Conservation (phyloP, 2,888 invertebrate genomes). For the Tupiocoris notatus region DNA sequence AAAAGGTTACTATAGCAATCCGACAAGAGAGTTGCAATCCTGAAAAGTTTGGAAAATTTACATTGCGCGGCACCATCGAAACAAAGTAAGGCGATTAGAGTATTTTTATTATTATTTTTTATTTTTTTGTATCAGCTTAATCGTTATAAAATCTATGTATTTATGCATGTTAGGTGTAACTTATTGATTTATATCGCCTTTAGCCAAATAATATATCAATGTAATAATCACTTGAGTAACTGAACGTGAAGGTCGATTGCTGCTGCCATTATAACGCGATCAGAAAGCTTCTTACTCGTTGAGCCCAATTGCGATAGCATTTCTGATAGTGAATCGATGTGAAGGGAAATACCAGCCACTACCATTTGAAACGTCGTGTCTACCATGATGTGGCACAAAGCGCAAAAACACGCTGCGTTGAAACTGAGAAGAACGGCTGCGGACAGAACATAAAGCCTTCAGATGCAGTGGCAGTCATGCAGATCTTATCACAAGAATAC, state of each 20-base stretch:
- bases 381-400: conserved; percentile 24
- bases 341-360: conserved; percentile 9
- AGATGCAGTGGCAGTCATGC: too few species aligned
- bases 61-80: too few species aligned
- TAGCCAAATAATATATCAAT: too few species aligned
- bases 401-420: conserved; percentile 12
- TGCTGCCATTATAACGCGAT: not conserved
- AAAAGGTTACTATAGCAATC: conserved; percentile 31
- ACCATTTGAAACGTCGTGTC: conserved; percentile 22
- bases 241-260: conserved; percentile 11
- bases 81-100: too few species aligned
- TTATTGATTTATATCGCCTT: too few species aligned
- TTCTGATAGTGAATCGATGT: not conserved
- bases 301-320: conserved; percentile 2
- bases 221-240: conserved; percentile 2
- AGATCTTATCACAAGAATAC: too few species aligned
- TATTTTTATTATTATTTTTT: too few species aligned
- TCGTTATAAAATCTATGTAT: too few species aligned
- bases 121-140: too few species aligned
- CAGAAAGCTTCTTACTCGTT: not conserved
- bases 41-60: too few species aligned
- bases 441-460: too few species aligned
- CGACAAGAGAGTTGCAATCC: conserved; percentile 8
- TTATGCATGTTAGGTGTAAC: too few species aligned
- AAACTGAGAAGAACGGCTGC: not conserved